Evolutionary conservation across 2,888 invertebrate species (phyloP).

Genomic region (Empis stercorea): DNA sequence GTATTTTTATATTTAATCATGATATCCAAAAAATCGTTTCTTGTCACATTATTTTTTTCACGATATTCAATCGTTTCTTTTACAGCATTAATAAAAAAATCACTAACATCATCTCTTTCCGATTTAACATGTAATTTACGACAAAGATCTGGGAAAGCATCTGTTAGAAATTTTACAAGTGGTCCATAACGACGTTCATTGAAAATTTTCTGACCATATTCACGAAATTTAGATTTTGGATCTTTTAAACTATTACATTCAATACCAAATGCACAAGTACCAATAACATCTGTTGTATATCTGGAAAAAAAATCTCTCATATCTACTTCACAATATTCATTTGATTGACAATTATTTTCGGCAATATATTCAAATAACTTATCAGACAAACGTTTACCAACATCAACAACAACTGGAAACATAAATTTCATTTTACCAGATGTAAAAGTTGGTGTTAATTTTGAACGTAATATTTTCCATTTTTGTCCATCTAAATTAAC

Average conservation of each 20-base stretch:
- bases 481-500: conserved; percentile 31
- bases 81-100: conserved; percentile 27
- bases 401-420: conserved; percentile 32
- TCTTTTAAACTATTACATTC: conserved; percentile 36
- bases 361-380: conserved; percentile 16
- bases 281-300: conserved; percentile 41
- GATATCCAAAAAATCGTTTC: conserved; percentile 41
- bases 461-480: conserved; percentile 37
- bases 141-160: conserved; percentile 19
- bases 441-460: conserved; percentile 39
- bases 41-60: conserved; percentile 24
- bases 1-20: conserved; percentile 36
- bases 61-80: conserved; percentile 31
- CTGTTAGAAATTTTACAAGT: conserved; percentile 15
- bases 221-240: conserved; percentile 30
- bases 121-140: conserved; percentile 19
- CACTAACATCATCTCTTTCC: conserved; percentile 18
- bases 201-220: conserved; percentile 22
- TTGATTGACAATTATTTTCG: not conserved
- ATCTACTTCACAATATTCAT: conserved; percentile 18
- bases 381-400: conserved; percentile 22
- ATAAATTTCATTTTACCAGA: conserved; percentile 40
- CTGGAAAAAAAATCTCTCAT: conserved; percentile 34
- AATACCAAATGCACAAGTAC: conserved; percentile 38
- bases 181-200: conserved; percentile 16